Conservation (phyloP, 2,797 vertebrate species). For the Lates japonicus region DNA sequence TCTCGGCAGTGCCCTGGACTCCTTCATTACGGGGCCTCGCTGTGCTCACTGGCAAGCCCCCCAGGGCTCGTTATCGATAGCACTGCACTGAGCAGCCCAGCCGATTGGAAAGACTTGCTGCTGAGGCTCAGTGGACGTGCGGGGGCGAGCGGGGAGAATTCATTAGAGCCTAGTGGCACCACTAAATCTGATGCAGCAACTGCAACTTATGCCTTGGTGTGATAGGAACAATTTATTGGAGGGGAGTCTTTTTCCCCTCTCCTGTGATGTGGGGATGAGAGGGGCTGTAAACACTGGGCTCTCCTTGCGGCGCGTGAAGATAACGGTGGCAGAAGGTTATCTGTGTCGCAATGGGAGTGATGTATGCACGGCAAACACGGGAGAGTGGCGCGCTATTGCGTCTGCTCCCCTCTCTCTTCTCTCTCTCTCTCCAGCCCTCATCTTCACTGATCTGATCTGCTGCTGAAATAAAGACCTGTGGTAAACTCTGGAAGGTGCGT, state of each 20-base stretch:
- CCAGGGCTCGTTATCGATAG: slow-evolving; percentile 78
- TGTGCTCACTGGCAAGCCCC: slow-evolving; percentile 52
- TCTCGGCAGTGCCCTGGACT: slow-evolving; percentile 50
- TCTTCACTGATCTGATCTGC: slow-evolving; percentile 59
- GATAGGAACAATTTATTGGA: slow-evolving; percentile 72
- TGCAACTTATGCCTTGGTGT: slow-evolving; percentile 62
- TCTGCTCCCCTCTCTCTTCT: neutral
- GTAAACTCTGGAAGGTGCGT: slow-evolving; percentile 48
- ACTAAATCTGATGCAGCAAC: slow-evolving; percentile 68
- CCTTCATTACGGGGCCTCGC: slow-evolving; percentile 69
- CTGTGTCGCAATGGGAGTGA: slow-evolving; percentile 55
- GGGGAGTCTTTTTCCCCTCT: slow-evolving; percentile 49
- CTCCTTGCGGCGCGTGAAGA: slow-evolving; percentile 47
- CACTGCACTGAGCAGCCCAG: slow-evolving; percentile 56
- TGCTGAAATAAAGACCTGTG: slow-evolving; percentile 55
- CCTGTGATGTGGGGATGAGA: slow-evolving; percentile 67
- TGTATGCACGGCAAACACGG: slow-evolving; percentile 60
- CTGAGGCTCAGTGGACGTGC: slow-evolving; percentile 38
- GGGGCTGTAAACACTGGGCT: slow-evolving; percentile 68
- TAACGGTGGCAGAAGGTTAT: slow-evolving; percentile 76
- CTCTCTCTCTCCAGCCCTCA: slow-evolving; percentile 27
- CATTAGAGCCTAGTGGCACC: slow-evolving; percentile 72
- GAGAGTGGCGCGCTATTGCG: slow-evolving; percentile 14
- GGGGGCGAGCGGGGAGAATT: slow-evolving; percentile 65
- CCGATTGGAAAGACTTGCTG: slow-evolving; percentile 58